Base-by-base conservation (phyloP, 2,888 invertebrate genomes). In the Entomobrya proxima region DNA sequence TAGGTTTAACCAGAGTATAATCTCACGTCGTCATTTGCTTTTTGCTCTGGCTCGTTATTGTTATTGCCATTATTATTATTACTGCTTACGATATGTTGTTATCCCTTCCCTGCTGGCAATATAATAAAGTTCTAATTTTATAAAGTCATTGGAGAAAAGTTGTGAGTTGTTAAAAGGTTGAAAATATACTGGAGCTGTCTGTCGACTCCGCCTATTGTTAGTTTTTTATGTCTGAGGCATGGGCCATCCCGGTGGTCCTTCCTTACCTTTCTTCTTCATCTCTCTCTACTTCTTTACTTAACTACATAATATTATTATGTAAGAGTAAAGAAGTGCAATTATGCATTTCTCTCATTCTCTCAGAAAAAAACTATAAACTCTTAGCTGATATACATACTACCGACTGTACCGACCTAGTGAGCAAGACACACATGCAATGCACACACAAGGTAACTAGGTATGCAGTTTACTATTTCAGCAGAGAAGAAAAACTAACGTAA, bases 51-150 rank as follows among this genome's bases (percentile, higher is more conserved):
- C 72, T 81, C 77, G 76, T 85, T 75, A 79, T 86, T 82, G 77
- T 86, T 86, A 77, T 86, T 86, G 47, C n/a, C n/a, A n/a, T n/a
- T n/a, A 40, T 40, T 40, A 40, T 40, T 40, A 55, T n/a, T n/a
- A n/a, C n/a, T n/a, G n/a, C n/a, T 50, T 72, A 85, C 75, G 86
- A 86, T 86, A 86, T 82, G 86, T 86, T 86, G 85, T 77, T 75
- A 81, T 86, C 44, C 77, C 86, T 86, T 81, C 86, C 86, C 86
- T 86, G 86, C 86, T 86, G 84, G 87, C 82, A 87, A 75, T 81
- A 79, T 88, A 88, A 89, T 88, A 88, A 89, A 88, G 88, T 89
- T 90, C 90, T 88, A 90, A 90, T 89, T 90, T 89, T 90, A 90
- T 90, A 89, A 90, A 90, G 90, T 90, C 89, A 89, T 90, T 90